Evolutionary conservation across 2,888 invertebrate genomes (phyloP), one percentile per base, ranked within the genome.

Genomic region (Carterocephalus palaemon): DNA sequence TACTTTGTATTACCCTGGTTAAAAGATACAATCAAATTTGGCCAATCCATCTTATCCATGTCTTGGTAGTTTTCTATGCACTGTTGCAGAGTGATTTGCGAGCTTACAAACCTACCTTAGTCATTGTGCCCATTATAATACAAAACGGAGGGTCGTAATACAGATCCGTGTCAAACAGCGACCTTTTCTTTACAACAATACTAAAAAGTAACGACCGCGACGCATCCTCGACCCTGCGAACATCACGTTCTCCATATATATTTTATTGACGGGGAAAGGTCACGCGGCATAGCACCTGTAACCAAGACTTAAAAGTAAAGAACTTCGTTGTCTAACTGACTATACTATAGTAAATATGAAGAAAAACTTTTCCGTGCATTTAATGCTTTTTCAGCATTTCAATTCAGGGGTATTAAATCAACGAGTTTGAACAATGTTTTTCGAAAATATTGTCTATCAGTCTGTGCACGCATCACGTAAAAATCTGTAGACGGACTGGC

Each of bases 181-280:
- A 67, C 68, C 68, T 24, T 60, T 67, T 67, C 62, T 74, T 73
- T 67, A 72, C 60, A 67, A 62, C 70, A 54, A 53, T 58, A 67
- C 62, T 73, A 70, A 75, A 76, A 74, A 59, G 64, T 68, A 64
- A 71, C 64, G 60, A 57, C 65, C 64, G 53, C 62, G 59, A 59
- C 56, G 62, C 54, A 63, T 62, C 63, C 59, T 55, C 57, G 41
- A 52, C 53, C 53, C 48, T 28, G 51, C 45, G 51, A 57, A 55
- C 61, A 57, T 60, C 66, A 65, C 66, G 62, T 60, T 56, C 57
- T 62, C 58, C 47, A 54, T 54, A 65, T 61, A 61, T 60, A n/a
- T 60, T 67, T 67, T 64, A 67, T 64, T 59, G 57, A 51, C 51
- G 53, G 50, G 50, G 49, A 48, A 60, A 60, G 64, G 64, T 42